A percentile compares a stretch with the other conserved stretches of the same genome.
phyloP scores from a whole-genome alignment of 2,113 vertebrate species.

The Vulpes lagopus region DNA sequence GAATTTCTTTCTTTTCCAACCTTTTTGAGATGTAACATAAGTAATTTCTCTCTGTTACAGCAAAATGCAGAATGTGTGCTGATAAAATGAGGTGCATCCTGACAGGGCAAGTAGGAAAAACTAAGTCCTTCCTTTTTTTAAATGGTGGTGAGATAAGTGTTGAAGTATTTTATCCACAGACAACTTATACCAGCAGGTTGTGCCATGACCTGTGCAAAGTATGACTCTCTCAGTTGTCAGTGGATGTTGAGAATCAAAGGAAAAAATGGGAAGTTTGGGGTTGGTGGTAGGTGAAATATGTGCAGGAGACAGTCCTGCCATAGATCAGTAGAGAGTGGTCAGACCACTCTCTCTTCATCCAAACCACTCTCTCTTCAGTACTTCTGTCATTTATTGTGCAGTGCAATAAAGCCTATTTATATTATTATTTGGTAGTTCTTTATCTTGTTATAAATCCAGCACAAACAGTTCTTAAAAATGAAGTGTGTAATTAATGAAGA shows the following conservation, averaged over 20 bases:
- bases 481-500: conserved; percentile 34
- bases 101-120: not conserved
- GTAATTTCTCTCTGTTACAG: not conserved
- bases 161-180: not conserved
- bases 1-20: not conserved
- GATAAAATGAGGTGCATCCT: not conserved
- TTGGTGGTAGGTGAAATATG: not conserved
- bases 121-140: not conserved
- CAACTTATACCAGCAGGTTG: not conserved
- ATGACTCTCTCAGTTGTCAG: not conserved
- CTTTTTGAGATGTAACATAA: not conserved
- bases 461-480: conserved; percentile 13
- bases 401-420: conserved; percentile 31
- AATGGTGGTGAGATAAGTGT: not conserved
- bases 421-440: conserved; percentile 23
- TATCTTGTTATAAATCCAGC: conserved; percentile 21
- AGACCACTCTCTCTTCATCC: not conserved
- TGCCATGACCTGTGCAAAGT: not conserved
- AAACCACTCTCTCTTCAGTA: not conserved
- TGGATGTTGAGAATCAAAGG: not conserved
- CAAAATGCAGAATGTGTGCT: not conserved
- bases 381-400: conserved; percentile 34
- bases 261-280: not conserved
- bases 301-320: not conserved
- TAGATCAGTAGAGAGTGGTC: not conserved